Evolutionary conservation across 2,888 invertebrate genomes (phyloP).

Genomic region (Epinotia brunnichana): DNA sequence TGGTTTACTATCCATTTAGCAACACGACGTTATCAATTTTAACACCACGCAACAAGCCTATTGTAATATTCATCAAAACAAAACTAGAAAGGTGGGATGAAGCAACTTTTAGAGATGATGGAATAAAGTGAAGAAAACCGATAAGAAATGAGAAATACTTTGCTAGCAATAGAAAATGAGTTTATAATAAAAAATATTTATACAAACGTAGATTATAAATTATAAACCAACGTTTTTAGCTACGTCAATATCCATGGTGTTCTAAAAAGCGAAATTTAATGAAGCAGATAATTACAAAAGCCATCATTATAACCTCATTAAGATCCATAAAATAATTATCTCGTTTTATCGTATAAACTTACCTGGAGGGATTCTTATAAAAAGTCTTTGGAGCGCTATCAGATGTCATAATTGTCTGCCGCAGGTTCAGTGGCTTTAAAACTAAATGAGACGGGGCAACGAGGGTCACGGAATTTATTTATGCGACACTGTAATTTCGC

Average conservation of each 20-base stretch:
- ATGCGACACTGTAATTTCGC: conserved; percentile 54
- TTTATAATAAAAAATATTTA: too few species aligned
- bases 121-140: too few species aligned
- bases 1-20: too few species aligned
- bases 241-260: neutral
- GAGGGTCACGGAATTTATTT: conserved; percentile 55
- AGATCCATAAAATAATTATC: conserved; percentile 57
- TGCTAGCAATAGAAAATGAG: too few species aligned
- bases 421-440: conserved; percentile 48
- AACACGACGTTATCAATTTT: too few species aligned
- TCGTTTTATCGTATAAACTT: conserved; percentile 47
- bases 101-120: too few species aligned
- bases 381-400: conserved; percentile 59
- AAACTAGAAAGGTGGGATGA: neutral
- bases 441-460: conserved; percentile 41
- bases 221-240: neutral
- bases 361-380: conserved; percentile 51
- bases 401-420: conserved; percentile 63
- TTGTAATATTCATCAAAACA: conserved; percentile 17
- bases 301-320: conserved; percentile 46
- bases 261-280: conserved; percentile 7
- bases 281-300: conserved; percentile 24
- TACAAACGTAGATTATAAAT: neutral
- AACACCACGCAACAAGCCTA: too few species aligned
- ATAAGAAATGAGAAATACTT: too few species aligned